Conservation (phyloP, 2,888 invertebrate genomes). For the Lottia scabra region DNA sequence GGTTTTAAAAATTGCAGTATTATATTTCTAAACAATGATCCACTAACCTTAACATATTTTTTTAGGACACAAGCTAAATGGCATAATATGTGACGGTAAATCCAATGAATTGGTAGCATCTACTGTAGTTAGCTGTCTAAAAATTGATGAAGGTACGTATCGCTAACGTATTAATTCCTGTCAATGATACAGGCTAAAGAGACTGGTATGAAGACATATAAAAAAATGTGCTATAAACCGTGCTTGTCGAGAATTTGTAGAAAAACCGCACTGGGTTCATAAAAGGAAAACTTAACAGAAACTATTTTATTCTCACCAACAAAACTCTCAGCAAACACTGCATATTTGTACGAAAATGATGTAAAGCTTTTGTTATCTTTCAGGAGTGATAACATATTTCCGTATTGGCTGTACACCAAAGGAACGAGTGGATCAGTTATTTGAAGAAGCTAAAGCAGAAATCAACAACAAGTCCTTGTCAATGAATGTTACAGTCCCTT, state of each 20-base stretch:
- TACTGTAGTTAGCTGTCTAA: constrained; percentile 49
- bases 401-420: constrained; percentile 48
- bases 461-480: background rate
- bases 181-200: no score
- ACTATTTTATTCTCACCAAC: no score
- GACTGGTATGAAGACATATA: no score
- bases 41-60: background rate
- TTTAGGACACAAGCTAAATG: constrained; percentile 44
- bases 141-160: constrained; percentile 45
- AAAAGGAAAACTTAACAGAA: no score
- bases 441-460: constrained; percentile 18
- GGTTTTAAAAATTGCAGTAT: no score
- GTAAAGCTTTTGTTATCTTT: constrained; percentile 2
- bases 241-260: no score
- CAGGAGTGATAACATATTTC: constrained; percentile 46
- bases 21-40: no score
- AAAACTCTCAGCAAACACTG: no score
- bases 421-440: constrained; percentile 26
- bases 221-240: no score
- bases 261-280: no score
- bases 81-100: constrained; percentile 48
- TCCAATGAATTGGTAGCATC: constrained; percentile 46
- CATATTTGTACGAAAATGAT: no score
- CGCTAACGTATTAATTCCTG: background rate
- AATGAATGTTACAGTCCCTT: background rate